Percentiles rank a stretch among this genome's conserved stretches.
These are phyloP conservation scores for Datnioides undecimradiatus DNA, from an alignment of 2,113 vertebrate species.

Conservation along the genomic window DNA sequence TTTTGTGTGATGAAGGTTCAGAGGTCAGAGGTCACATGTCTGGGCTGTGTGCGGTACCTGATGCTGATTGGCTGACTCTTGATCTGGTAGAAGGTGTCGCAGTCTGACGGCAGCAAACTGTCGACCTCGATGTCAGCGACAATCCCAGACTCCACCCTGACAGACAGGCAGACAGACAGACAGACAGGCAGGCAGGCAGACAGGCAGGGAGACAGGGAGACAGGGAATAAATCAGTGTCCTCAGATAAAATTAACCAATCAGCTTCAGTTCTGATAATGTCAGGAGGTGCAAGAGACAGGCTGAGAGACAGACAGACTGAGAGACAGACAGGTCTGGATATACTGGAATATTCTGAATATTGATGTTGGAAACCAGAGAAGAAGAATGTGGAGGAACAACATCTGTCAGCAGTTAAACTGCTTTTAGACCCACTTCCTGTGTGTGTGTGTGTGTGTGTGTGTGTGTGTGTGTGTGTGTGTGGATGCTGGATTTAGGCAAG, in stretches of 20 bases:
- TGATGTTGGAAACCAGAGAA: conserved; percentile 16
- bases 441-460: conserved; percentile 3
- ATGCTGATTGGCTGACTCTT: conserved; percentile 89
- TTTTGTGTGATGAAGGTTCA: too few relatives aligned
- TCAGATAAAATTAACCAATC: too few relatives aligned
- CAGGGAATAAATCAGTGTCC: too few relatives aligned
- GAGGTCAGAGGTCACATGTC: too few relatives aligned
- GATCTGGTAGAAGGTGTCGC: conserved; percentile 88
- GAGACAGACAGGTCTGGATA: too few relatives aligned
- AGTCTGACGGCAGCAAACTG: conserved; percentile 79
- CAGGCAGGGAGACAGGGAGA: not conserved
- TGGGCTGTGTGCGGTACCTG: too few relatives aligned
- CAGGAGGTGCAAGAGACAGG: too few relatives aligned
- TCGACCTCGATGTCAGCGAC: conserved; percentile 92
- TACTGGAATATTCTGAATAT: too few relatives aligned
- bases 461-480: conserved; percentile 8
- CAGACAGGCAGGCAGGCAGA: not conserved
- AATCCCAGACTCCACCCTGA: conserved; percentile 88
- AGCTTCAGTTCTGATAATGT: too few relatives aligned
- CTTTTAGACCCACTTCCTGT: conserved; percentile 6
- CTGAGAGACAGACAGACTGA: not conserved
- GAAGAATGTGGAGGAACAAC: conserved; percentile 18
- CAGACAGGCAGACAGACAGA: not conserved
- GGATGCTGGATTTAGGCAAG: too few relatives aligned
- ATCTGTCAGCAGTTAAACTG: conserved; percentile 22